Evolutionary conservation across 92 coral and sea anemone species (phyloP).

Genomic region (Paramuricea clavata): DNA sequence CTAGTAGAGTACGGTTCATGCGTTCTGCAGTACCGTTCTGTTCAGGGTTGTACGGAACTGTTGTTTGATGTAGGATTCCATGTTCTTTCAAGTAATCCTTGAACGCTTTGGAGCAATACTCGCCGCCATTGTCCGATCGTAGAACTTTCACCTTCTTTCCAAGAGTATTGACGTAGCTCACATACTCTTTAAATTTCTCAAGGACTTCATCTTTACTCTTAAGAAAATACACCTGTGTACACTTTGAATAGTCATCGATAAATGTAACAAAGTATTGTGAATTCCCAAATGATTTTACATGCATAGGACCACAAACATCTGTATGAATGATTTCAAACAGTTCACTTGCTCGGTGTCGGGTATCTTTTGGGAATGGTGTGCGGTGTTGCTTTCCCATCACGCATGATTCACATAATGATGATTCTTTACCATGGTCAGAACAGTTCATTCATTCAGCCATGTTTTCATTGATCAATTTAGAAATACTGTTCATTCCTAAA

Average conservation of each 20-base stretch:
- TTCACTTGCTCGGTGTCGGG: not conserved
- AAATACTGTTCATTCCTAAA: not conserved
- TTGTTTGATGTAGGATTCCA: conserved; percentile 28
- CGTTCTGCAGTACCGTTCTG: conserved; percentile 52
- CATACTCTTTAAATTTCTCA: conserved; percentile 40
- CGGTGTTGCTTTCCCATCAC: not conserved
- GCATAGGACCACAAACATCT: not conserved
- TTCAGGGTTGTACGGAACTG: conserved; percentile 6
- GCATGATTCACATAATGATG: conserved; percentile 14
- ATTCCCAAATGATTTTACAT: no score
- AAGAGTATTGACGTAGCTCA: conserved; percentile 21
- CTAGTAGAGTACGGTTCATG: conserved; percentile 42
- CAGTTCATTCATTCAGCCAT: conserved; percentile 50
- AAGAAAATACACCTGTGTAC: conserved; percentile 8
- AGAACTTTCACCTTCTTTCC: conserved; percentile 50
- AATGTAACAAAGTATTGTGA: not conserved
- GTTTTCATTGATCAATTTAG: conserved; percentile 36
- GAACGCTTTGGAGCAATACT: not conserved
- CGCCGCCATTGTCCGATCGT: conserved; percentile 30
- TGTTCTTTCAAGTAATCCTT: conserved; percentile 44
- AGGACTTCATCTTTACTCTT: conserved; percentile 36
- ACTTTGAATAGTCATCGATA: no score
- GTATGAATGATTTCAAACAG: not conserved
- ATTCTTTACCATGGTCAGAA: conserved; percentile 4
- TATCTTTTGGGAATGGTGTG: not conserved